Percentiles rank a stretch among this genome's conserved stretches.
phyloP scores from a whole-genome alignment of 2,888 invertebrate genomes.

The Aromia moschata region DNA sequence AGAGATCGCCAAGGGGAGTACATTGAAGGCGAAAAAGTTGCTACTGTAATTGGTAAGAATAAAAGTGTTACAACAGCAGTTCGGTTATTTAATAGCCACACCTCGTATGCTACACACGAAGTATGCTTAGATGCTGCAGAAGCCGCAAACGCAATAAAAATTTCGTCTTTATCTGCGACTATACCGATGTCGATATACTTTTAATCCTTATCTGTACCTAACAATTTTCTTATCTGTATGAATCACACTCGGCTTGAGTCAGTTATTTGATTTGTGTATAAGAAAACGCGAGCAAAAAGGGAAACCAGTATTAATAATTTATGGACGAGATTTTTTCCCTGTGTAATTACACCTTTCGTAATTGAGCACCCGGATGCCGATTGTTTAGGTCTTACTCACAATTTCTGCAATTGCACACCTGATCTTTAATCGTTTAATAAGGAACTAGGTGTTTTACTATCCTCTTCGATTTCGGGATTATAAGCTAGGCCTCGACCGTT shows the following conservation, averaged over 20 bases:
- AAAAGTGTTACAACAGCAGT: too few relatives aligned
- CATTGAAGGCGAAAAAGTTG: too few relatives aligned
- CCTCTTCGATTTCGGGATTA: too few relatives aligned
- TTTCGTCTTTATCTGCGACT: neutral
- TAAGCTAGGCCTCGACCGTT: too few relatives aligned
- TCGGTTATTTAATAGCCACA: too few relatives aligned
- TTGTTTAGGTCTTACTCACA: constrained; percentile 2
- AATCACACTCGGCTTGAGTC: constrained; percentile 1
- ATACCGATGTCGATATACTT: neutral
- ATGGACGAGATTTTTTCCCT: neutral
- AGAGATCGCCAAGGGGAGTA: too few relatives aligned
- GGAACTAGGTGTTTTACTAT: too few relatives aligned
- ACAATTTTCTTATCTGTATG: constrained; percentile 5
- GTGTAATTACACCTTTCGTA: constrained; percentile 3
- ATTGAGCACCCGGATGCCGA: constrained; percentile 8
- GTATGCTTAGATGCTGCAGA: too few relatives aligned
- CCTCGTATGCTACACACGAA: too few relatives aligned
- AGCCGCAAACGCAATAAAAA: constrained; percentile 2
- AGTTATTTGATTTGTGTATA: neutral
- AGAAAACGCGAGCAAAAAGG: neutral
- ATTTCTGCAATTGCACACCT: too few relatives aligned
- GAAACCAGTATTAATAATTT: neutral
- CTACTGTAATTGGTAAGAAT: too few relatives aligned
- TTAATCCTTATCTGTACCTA: neutral
- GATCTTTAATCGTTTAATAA: too few relatives aligned